These are phyloP conservation scores for Actias luna DNA, from an alignment of 2,888 invertebrate species.

Conservation along the genomic window DNA sequence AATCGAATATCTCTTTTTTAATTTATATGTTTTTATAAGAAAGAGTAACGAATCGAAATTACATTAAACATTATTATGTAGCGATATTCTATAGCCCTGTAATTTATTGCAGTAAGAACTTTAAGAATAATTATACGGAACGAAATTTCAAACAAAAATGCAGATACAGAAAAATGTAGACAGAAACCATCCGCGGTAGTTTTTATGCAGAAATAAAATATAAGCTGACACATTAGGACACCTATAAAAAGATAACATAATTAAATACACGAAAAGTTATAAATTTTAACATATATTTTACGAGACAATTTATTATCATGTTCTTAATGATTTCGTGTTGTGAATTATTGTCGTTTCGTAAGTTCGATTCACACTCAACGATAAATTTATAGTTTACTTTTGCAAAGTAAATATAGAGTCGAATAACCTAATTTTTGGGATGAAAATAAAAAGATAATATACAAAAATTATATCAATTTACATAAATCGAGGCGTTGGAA, in stretches of 20 bases:
- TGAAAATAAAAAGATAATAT: too few species aligned
- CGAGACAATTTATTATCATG: background rate
- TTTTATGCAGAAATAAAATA: background rate
- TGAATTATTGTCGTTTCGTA: background rate
- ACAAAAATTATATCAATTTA: too few species aligned
- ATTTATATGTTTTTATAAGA: too few species aligned
- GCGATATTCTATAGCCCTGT: background rate
- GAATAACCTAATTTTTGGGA: too few species aligned
- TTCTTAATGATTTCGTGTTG: background rate
- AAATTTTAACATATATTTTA: background rate
- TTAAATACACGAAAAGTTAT: background rate
- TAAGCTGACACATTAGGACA: background rate
- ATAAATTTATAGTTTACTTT: background rate
- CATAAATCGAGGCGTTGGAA: too few species aligned
- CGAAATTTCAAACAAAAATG: background rate
- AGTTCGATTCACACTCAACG: background rate
- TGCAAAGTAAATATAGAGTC: too few species aligned
- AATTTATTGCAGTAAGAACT: too few species aligned
- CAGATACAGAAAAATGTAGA: background rate
- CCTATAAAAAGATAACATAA: background rate
- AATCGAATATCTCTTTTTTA: too few species aligned
- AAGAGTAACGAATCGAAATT: too few species aligned
- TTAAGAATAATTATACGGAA: too few species aligned
- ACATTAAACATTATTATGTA: too few species aligned
- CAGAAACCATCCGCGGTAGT: background rate